Base-by-base conservation (phyloP, 2,113 vertebrate genomes). In the Spilogale gracilis region DNA sequence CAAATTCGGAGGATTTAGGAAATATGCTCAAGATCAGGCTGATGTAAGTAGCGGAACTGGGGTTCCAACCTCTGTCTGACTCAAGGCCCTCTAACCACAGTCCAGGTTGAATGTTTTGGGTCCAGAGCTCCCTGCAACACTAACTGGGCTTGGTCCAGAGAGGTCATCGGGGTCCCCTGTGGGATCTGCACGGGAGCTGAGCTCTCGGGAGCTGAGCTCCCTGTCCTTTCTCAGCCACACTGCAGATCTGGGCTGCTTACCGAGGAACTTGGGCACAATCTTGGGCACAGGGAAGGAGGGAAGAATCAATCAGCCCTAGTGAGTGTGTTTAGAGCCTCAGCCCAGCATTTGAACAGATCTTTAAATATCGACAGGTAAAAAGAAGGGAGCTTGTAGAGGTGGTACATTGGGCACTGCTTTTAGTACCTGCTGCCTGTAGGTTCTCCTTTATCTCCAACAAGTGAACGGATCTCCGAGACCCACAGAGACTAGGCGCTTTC, bases 331-430 rank as follows among this genome's bases (percentile, higher is more conserved):
- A 45, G 74, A 56, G 27, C 38, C 12, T 52, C 93, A 10, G 38
- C 63, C 45, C 52, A 80, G 45, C 30, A 58, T 94, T 92, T 79
- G 67, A 91, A 67, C 81, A 86, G 60, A 79, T 25, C 30, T 96
- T 89, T 88, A 90, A 78, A 69, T 61, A 76, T 69, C 10, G 81
- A 69, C 92, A 94, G 91, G 43, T 50, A 71, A 92, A 82, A 91
- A 92, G 58, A 76, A 52, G 58, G 9, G 60, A 78, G 13, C 45
- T 78, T 52, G 10, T 54, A 50, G 83, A 71, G 84, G 63, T 63
- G 38, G 27, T 60, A 21, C 25, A 56, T 43, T 27, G 4, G 30
- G 12, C 16, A 25, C 61, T 20, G 50, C 17, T 21, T 38, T 60
- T 38, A 45, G 10, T 67, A 3, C 27, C 63, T 76, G 96, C 54